Base-by-base conservation (phyloP, 2,113 vertebrate species). In the Pedetes capensis region DNA sequence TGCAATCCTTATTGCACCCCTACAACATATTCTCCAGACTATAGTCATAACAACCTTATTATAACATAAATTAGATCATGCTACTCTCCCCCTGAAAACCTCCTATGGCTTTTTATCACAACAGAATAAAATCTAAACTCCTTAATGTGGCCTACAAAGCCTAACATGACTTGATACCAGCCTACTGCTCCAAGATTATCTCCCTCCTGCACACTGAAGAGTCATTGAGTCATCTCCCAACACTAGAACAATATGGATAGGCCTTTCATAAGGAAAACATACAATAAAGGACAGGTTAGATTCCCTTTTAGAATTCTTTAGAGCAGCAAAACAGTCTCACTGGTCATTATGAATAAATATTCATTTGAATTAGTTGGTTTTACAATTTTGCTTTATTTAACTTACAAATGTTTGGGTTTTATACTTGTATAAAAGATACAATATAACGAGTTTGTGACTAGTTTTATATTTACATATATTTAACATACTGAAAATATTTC, bases 381-480 rank as follows among this genome's bases (percentile, higher is more conserved):
- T 84, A 96, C 11, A 87, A 47, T 71, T 95, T 59, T 90, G 90
- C 59, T 89, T 89, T 59, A 91, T 89, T 89, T 93, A 87, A 79
- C 27, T 63, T 78, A 68, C 51, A 87, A 75, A 81, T 68, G 32
- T 72, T 76, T 72, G 11, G 20, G 34, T 72, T 44, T 64, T 91
- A 39, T 2, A 75, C 44, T n/a, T 75, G 27, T 57, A 61, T 61
- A 96, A 95, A 95, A 84, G 42, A 87, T 69, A 86, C 3, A 91
- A 78, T 37, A 93, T 78, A 84, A 93, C 29, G 42, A 34, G 18
- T 90, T 87, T 93, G 83, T 69, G 87, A 57, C 20, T 72, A 68
- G 34, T 88, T 94, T 96, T 93, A 84, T 88, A 87, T 85, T 96
- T 97, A 61, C 49, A 94, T 84, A 79, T 74, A 81, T 94, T 87